Evolutionary conservation across 1,140 invertebrate species (phyloP).

Genomic region (Rhysida immarginata): DNA sequence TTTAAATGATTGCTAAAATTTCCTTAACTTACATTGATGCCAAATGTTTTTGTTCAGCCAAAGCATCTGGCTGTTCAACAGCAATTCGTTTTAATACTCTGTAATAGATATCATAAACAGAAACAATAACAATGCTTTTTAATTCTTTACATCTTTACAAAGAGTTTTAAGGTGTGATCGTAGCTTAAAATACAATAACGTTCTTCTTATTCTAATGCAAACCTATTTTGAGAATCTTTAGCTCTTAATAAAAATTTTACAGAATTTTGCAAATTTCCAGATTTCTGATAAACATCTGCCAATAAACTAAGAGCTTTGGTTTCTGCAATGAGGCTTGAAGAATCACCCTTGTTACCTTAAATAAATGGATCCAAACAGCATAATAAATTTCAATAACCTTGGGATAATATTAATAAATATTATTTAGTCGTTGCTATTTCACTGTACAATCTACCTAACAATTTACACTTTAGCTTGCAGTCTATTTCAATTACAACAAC

Average conservation of each 20-base stretch:
- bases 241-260: slow-evolving; percentile 28
- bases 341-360: too few relatives aligned
- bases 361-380: too few relatives aligned
- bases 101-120: background rate
- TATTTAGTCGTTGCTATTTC: too few relatives aligned
- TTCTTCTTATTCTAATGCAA: too few relatives aligned
- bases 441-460: background rate
- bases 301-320: slow-evolving; percentile 46
- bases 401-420: too few relatives aligned
- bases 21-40: slow-evolving; percentile 38
- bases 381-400: too few relatives aligned
- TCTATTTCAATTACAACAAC: too few relatives aligned
- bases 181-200: too few relatives aligned
- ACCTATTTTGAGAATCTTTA: slow-evolving; percentile 28
- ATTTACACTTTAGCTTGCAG: too few relatives aligned
- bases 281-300: slow-evolving; percentile 46
- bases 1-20: too few relatives aligned
- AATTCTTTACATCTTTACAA: too few relatives aligned
- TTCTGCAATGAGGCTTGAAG: slow-evolving; percentile 40
- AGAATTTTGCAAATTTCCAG: slow-evolving; percentile 24
- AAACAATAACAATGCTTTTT: background rate
- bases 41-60: slow-evolving; percentile 40
- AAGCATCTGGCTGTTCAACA: slow-evolving; percentile 39
- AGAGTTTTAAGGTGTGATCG: too few relatives aligned
- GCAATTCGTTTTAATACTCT: slow-evolving; percentile 44